phyloP scores from a whole-genome alignment of 2,113 vertebrate genomes.

The Actenoides lindsayi region DNA sequence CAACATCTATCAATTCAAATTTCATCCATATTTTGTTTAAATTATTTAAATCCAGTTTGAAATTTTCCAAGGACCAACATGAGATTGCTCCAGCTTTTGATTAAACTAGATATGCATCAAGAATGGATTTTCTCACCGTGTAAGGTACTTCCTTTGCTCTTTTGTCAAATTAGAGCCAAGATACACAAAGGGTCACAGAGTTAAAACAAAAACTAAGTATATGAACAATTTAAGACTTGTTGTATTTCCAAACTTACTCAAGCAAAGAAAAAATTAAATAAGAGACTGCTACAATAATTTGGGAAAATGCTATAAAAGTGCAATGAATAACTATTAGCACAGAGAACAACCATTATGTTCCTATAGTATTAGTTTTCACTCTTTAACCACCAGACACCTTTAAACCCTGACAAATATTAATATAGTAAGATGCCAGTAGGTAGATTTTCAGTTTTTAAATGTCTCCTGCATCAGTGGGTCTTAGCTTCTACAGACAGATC shows the following conservation, averaged over 20 bases:
- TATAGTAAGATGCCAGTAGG: neutral
- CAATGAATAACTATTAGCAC: neutral
- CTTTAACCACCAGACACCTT: neutral
- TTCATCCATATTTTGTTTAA: neutral
- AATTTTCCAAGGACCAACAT: neutral
- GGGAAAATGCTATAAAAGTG: neutral
- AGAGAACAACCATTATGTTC: neutral
- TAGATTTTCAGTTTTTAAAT: neutral
- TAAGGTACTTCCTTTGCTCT: neutral
- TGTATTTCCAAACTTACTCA: neutral
- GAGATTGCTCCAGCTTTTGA: neutral
- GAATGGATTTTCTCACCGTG: neutral
- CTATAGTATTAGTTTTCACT: neutral
- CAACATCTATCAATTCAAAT: neutral
- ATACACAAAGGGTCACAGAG: neutral
- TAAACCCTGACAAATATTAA: neutral
- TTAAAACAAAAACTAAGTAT: neutral
- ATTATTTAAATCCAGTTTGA: neutral
- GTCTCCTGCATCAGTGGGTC: neutral
- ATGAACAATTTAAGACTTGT: neutral
- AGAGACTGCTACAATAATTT: neutral
- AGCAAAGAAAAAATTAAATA: neutral
- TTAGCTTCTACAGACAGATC: neutral
- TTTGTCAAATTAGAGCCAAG: neutral
- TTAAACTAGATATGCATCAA: neutral